These are phyloP conservation scores for Lacerta viridis DNA, from an alignment of 2,797 vertebrate species.

Conservation along the genomic window DNA sequence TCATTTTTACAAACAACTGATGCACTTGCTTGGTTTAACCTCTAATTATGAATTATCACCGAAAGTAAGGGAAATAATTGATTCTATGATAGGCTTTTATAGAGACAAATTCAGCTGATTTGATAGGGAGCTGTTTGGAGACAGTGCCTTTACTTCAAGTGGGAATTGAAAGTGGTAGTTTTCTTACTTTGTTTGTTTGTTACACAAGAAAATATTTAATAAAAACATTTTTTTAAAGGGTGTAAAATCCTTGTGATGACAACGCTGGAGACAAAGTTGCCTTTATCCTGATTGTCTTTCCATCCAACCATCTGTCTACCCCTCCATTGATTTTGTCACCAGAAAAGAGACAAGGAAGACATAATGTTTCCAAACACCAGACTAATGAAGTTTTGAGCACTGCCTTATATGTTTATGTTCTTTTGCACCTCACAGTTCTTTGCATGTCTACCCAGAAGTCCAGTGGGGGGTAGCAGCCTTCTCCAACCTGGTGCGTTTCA, in stretches of 20 bases:
- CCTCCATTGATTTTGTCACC: neutral
- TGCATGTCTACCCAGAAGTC: no score
- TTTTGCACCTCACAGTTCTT: no score
- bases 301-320: neutral
- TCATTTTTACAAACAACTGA: constrained; percentile 1
- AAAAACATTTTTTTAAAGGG: no score
- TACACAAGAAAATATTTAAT: no score
- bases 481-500: no score
- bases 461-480: no score
- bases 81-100: neutral
- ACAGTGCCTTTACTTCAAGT: neutral
- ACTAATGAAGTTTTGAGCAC: no score
- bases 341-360: neutral
- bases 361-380: no score
- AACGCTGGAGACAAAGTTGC: neutral
- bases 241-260: neutral
- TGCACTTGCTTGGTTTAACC: neutral
- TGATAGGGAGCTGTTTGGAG: neutral
- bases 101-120: neutral
- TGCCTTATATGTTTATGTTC: no score
- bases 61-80: neutral
- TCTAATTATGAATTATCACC: neutral
- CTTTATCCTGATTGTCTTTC: neutral
- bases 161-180: neutral
- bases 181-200: no score